phyloP scores from a whole-genome alignment of 2,797 vertebrate genomes.

The Trachurus trachurus region DNA sequence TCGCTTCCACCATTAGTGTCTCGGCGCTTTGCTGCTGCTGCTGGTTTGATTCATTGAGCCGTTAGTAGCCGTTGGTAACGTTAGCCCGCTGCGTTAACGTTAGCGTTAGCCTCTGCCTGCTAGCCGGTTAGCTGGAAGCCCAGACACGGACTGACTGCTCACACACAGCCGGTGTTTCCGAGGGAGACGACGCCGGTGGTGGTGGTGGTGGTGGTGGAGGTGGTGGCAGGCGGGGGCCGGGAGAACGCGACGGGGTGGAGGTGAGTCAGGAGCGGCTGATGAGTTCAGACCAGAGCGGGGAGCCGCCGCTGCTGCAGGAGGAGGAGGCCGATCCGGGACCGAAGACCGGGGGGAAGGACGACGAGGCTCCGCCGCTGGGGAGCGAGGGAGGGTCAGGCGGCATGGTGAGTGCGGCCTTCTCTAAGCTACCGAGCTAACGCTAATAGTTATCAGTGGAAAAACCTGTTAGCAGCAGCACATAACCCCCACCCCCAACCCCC shows the following conservation, averaged over 20 bases:
- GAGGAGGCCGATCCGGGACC: constrained; percentile 90
- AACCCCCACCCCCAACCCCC: constrained; percentile 9
- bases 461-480: constrained; percentile 50
- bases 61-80: constrained; percentile 76
- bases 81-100: constrained; percentile 74
- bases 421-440: constrained; percentile 40
- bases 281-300: constrained; percentile 90
- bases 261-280: constrained; percentile 89
- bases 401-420: constrained; percentile 88
- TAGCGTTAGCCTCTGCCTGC: constrained; percentile 67
- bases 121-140: constrained; percentile 63
- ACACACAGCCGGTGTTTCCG: too few relatives aligned
- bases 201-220: constrained; percentile 56
- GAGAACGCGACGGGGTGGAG: constrained; percentile 86
- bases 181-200: constrained; percentile 30
- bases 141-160: too few relatives aligned
- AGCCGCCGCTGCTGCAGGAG: constrained; percentile 89
- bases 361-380: constrained; percentile 80
- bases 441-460: constrained; percentile 31
- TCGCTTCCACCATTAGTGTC: constrained; percentile 49
- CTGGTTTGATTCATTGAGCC: constrained; percentile 80
- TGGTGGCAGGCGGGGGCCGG: constrained; percentile 77
- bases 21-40: constrained; percentile 30
- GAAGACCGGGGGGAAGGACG: constrained; percentile 84
- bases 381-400: constrained; percentile 84